phyloP scores from a whole-genome alignment of 2,113 vertebrate species.

The Antechinus stuartii region DNA sequence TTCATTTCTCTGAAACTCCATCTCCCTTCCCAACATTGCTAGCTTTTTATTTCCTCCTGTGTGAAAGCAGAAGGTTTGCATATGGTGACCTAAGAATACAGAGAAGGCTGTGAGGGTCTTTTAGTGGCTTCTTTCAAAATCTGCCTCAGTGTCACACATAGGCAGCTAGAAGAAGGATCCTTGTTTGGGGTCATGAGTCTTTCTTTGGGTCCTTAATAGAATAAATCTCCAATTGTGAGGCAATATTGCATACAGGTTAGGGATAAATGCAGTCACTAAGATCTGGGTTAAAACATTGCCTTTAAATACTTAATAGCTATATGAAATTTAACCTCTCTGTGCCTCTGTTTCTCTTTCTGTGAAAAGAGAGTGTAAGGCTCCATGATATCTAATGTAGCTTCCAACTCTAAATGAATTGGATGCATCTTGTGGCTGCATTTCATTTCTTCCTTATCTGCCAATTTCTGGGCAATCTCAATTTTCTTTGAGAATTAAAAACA shows the following conservation, averaged over 20 bases:
- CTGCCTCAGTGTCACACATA: not conserved
- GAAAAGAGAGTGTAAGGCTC: not conserved
- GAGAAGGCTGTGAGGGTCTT: not conserved
- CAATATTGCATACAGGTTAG: not conserved
- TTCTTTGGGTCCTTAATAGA: not conserved
- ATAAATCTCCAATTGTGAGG: not conserved
- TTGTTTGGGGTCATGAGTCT: not conserved
- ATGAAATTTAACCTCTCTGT: not conserved
- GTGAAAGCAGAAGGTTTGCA: not conserved
- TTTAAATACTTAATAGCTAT: not conserved
- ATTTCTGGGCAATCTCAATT: slow-evolving; percentile 39
- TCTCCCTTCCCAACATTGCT: slow-evolving; percentile 17
- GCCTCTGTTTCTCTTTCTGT: not conserved
- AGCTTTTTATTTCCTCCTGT: slow-evolving; percentile 24
- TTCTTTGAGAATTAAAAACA: slow-evolving; percentile 55
- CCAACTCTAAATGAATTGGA: not conserved
- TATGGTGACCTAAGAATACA: slow-evolving; percentile 12
- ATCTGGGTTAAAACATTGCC: not conserved
- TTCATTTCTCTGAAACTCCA: not conserved
- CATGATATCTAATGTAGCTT: not conserved
- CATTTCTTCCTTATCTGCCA: slow-evolving; percentile 13
- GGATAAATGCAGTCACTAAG: not conserved
- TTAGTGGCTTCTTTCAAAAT: not conserved
- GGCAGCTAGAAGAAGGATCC: not conserved
- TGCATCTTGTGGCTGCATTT: slow-evolving; percentile 20